These are phyloP conservation scores for Hozukius guyotensis DNA, from an alignment of 2,797 vertebrate genomes.

Conservation along the genomic window DNA sequence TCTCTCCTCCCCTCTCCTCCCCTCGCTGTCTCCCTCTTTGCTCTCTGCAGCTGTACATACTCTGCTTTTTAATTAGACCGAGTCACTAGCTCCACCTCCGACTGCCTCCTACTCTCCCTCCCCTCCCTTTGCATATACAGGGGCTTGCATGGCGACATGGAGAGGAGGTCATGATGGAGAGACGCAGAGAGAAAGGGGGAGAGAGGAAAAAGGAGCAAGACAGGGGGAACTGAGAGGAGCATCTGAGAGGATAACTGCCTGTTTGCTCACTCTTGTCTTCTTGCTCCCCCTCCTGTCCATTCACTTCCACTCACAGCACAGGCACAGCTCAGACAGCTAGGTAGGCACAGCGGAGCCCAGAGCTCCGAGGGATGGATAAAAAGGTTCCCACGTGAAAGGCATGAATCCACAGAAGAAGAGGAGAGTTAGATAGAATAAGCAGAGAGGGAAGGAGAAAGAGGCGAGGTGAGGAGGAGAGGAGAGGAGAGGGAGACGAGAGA, in stretches of 20 bases:
- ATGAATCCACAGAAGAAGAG: constrained; percentile 67
- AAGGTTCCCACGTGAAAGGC: constrained; percentile 77
- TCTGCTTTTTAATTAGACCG: constrained; percentile 86
- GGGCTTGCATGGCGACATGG: constrained; percentile 71
- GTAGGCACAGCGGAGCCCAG: constrained; percentile 66
- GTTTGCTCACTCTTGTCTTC: constrained; percentile 79
- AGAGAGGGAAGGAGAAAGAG: constrained; percentile 28
- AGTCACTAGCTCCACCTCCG: constrained; percentile 74
- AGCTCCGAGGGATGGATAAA: constrained; percentile 69
- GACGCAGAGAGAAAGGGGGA: constrained; percentile 56
- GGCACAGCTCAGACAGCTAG: constrained; percentile 64
- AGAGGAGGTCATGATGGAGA: constrained; percentile 76
- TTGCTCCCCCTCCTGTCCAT: constrained; percentile 77
- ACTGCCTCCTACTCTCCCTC: constrained; percentile 54
- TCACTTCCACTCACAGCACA: constrained; percentile 75
- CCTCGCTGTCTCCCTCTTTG: constrained; percentile 44
- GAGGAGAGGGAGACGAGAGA: constrained; percentile 44
- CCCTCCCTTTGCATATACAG: constrained; percentile 65
- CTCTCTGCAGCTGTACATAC: constrained; percentile 83
- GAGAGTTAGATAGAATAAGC: constrained; percentile 63
- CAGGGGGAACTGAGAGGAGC: constrained; percentile 66
- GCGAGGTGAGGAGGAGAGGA: constrained; percentile 21
- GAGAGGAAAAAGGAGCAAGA: constrained; percentile 53
- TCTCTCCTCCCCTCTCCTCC: constrained; percentile 58
- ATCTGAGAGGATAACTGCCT: constrained; percentile 77